Evolutionary conservation across 2,113 vertebrate genomes (phyloP), one percentile per base, ranked within the genome.

Genomic region (Cygnus buccinator): DNA sequence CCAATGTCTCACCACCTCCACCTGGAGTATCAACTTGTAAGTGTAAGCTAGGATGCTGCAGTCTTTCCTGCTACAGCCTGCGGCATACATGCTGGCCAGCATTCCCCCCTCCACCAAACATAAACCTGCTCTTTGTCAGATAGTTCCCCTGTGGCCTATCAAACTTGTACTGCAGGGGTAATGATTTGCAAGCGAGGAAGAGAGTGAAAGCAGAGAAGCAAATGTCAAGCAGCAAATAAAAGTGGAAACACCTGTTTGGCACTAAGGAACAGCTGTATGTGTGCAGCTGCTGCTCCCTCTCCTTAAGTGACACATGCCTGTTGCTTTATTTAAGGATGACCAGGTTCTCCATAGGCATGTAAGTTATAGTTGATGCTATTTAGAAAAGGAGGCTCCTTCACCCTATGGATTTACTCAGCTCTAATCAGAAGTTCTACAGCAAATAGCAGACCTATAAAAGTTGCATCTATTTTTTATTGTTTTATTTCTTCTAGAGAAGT

Each of bases 281-380:
- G 3, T 37, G 88, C 93, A 96, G 88, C 76, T 96, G 92, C 66
- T 76, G 11, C 37, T 74, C 52, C 67, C 22, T 28, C 39, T 50
- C 79, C 35, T 2, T 0, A 4, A 77, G 39, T 5, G 3, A 12
- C 2, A 1, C 0, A 0, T 10, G 31, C 63, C 76, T 59, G 66
- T 5, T 90, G 67, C 66, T 91, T 76, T 86, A 18, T 33, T 58
- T 61, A 46, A 66, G 46, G 39, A 1, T 92, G 90, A n/a, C 16
- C 71, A 61, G 29, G 35, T 75, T 96, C 80, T 93, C 13, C 1
- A 28, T 13, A 72, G 62, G 28, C 31, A 63, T 70, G 41, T 18
- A 50, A 89, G 88, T 61, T 87, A 94, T 75, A 58, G 43, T 62
- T 95, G 71, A 71, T 83, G 86, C 63, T 90, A 88, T 97, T 96